phyloP scores from a whole-genome alignment of 2,888 invertebrate genomes.

The Rutpela maculata region DNA sequence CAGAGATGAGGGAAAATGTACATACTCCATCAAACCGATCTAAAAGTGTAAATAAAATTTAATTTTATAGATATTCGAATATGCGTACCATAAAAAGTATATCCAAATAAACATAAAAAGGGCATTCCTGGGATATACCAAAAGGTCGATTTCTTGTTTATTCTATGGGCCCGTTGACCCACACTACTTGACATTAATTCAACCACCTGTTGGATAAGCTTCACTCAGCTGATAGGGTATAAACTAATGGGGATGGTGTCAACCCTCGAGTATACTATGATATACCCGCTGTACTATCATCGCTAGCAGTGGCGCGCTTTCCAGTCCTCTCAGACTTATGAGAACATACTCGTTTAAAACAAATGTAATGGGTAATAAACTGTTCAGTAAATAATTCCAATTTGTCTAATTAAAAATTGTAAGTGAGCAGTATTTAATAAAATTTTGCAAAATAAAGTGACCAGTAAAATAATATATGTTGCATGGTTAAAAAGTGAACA shows the following conservation, averaged over 20 bases:
- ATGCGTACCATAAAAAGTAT: background rate
- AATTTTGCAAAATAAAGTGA: too few relatives aligned
- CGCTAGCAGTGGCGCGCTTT: background rate
- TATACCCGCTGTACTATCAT: conserved; percentile 12
- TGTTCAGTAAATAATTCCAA: too few relatives aligned
- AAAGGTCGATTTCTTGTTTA: conserved; percentile 14
- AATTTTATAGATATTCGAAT: background rate
- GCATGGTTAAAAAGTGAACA: too few relatives aligned
- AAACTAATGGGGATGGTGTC: conserved; percentile 32
- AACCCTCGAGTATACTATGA: conserved; percentile 35
- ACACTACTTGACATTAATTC: conserved; percentile 26
- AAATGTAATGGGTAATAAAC: too few relatives aligned
- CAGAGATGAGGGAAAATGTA: too few relatives aligned
- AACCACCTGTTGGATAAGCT: conserved; percentile 30
- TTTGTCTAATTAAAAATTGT: too few relatives aligned
- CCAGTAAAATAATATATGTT: too few relatives aligned
- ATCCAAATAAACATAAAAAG: background rate
- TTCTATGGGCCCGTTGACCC: conserved; percentile 19
- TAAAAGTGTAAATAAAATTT: background rate
- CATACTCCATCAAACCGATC: too few relatives aligned
- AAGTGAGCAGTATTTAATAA: too few relatives aligned
- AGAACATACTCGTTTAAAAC: too few relatives aligned
- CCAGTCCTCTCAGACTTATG: background rate
- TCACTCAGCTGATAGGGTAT: conserved; percentile 29
- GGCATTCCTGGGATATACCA: conserved; percentile 13